phyloP scores from a whole-genome alignment of 2,888 invertebrate genomes.

The Pammene fasciana region DNA sequence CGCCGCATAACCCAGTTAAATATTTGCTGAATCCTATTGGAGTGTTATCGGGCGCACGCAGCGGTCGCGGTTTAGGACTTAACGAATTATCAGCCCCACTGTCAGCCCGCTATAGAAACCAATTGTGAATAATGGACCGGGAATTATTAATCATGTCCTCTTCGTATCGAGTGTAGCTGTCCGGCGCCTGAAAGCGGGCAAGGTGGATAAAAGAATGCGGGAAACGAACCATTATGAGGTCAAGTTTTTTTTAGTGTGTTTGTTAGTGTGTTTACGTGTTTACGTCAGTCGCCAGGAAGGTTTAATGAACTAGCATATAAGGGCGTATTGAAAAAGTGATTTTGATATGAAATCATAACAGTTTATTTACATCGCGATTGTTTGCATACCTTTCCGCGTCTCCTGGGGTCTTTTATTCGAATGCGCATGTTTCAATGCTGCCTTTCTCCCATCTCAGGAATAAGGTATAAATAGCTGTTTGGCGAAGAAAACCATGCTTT shows the following conservation, averaged over 20 bases:
- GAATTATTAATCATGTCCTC: conserved; percentile 64
- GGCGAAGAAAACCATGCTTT: too few species aligned
- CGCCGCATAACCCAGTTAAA: conserved; percentile 54
- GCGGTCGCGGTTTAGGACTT: conserved; percentile 74
- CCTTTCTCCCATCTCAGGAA: too few species aligned
- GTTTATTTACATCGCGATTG: background rate
- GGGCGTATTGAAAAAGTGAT: background rate
- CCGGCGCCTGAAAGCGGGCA: conserved; percentile 26
- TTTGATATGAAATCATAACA: background rate
- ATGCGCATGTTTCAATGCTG: too few species aligned
- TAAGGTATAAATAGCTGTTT: too few species aligned
- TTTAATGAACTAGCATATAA: background rate
- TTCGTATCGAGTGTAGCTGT: conserved; percentile 42
- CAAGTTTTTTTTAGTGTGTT: background rate
- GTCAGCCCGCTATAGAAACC: conserved; percentile 71
- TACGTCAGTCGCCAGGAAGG: too few species aligned
- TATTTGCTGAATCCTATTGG: conserved; percentile 68
- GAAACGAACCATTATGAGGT: background rate
- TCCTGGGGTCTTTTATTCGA: too few species aligned
- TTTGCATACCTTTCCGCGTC: too few species aligned
- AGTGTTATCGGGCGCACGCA: conserved; percentile 74
- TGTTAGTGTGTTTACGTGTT: background rate
- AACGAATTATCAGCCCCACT: conserved; percentile 75
- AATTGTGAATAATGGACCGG: conserved; percentile 74
- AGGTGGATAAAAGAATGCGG: conserved; percentile 31